Evolutionary conservation across 2,888 invertebrate species (phyloP).

Genomic region (Ernsta delagoae): DNA sequence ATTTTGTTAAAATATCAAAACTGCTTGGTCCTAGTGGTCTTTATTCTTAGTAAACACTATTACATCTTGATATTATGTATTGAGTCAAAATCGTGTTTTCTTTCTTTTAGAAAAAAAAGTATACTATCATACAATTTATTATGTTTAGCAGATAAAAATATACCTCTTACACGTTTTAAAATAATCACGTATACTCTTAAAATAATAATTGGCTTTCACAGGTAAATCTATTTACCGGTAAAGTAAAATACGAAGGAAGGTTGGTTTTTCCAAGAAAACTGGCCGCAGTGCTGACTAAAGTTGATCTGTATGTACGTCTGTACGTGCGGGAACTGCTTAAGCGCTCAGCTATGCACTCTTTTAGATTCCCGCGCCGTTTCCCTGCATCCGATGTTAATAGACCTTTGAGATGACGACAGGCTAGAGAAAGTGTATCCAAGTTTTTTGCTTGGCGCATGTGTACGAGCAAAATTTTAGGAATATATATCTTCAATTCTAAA

Average conservation of each 20-base stretch:
- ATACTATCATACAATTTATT: too few species aligned
- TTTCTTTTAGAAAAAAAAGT: too few species aligned
- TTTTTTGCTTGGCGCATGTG: neutral
- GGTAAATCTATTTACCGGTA: too few species aligned
- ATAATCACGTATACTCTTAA: too few species aligned
- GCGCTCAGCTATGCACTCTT: conserved; percentile 50
- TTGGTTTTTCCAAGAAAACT: neutral
- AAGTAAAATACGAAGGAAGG: neutral
- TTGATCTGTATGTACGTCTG: conserved; percentile 43
- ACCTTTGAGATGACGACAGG: conserved; percentile 43
- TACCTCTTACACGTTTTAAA: too few species aligned
- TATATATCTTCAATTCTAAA: neutral
- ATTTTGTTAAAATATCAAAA: too few species aligned
- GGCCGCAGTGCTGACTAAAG: conserved; percentile 40
- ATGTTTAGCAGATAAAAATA: too few species aligned
- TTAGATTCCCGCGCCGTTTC: conserved; percentile 49
- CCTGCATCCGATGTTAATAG: conserved; percentile 59
- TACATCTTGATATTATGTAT: too few species aligned
- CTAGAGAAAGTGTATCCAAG: neutral
- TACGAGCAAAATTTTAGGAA: neutral
- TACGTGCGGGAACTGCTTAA: conserved; percentile 56
- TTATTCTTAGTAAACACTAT: too few species aligned
- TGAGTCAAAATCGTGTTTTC: too few species aligned
- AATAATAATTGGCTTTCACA: too few species aligned
- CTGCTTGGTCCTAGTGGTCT: too few species aligned